These are phyloP conservation scores for Harlomillsia oculata DNA, from an alignment of 1,140 invertebrate genomes.

Conservation along the genomic window DNA sequence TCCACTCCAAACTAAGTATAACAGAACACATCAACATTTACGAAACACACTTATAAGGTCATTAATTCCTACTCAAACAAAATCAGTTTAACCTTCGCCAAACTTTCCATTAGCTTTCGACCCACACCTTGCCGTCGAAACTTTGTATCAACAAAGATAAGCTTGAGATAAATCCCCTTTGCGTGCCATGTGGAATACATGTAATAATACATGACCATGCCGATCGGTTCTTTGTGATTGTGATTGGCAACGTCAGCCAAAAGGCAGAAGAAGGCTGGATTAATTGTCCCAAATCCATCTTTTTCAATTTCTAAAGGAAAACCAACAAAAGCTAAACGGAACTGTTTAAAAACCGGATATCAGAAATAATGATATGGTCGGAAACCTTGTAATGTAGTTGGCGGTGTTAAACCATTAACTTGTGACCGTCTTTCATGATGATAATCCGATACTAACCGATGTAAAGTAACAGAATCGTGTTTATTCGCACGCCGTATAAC, in stretches of 20 bases:
- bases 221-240: slow-evolving; percentile 40
- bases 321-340: too few species aligned
- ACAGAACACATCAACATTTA: not conserved
- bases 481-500: too few species aligned
- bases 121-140: slow-evolving; percentile 59
- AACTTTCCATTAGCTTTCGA: slow-evolving; percentile 51
- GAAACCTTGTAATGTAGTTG: too few species aligned
- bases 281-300: slow-evolving; percentile 56
- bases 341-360: too few species aligned
- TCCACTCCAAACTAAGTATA: slow-evolving; percentile 49
- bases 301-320: slow-evolving; percentile 48
- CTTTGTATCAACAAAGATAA: slow-evolving; percentile 61
- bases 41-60: too few species aligned
- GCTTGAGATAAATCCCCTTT: slow-evolving; percentile 63
- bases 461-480: too few species aligned
- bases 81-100: slow-evolving; percentile 53
- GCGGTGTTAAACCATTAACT: too few species aligned
- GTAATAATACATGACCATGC: slow-evolving; percentile 64
- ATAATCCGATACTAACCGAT: too few species aligned
- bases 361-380: too few species aligned
- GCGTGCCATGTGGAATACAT: slow-evolving; percentile 71
- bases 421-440: too few species aligned
- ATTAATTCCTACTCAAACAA: too few species aligned
- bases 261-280: slow-evolving; percentile 55
- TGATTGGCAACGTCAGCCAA: slow-evolving; percentile 50